phyloP scores from a whole-genome alignment of 1,140 invertebrate genomes.

The Bombus confusus region DNA sequence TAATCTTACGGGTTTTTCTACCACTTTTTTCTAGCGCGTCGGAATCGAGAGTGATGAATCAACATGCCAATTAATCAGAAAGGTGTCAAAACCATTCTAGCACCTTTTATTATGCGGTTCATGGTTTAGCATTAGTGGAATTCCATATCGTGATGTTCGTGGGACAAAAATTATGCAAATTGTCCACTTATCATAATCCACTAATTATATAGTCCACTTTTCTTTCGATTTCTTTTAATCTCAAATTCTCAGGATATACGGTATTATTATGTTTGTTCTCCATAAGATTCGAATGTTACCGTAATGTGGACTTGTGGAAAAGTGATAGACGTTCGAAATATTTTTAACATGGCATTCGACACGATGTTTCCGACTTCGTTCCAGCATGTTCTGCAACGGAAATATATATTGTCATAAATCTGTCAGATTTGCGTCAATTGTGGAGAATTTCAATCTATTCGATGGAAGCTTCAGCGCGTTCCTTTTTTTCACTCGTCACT shows the following conservation, averaged over 20 bases:
- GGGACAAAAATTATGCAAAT: not conserved
- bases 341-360: not conserved
- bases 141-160: too few relatives aligned
- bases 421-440: not conserved
- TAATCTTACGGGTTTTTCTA: conserved; percentile 19
- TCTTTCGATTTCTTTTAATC: not conserved
- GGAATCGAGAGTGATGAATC: not conserved
- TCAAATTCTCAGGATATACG: too few relatives aligned
- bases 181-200: too few relatives aligned
- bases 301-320: not conserved
- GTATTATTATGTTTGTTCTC: not conserved
- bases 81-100: not conserved
- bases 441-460: not conserved
- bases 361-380: not conserved
- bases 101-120: not conserved
- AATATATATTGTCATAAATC: conserved; percentile 3
- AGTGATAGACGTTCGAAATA: not conserved
- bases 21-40: not conserved
- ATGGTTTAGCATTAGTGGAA: not conserved
- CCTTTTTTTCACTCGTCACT: not conserved
- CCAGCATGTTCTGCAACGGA: not conserved
- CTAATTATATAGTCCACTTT: not conserved
- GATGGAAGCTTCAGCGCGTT: not conserved
- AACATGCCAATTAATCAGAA: conserved; percentile 15
- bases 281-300: not conserved